A percentile compares a stretch with the other conserved stretches of the same genome.
phyloP scores from a whole-genome alignment of 2,888 invertebrate genomes.

The Girardia tigrina region DNA sequence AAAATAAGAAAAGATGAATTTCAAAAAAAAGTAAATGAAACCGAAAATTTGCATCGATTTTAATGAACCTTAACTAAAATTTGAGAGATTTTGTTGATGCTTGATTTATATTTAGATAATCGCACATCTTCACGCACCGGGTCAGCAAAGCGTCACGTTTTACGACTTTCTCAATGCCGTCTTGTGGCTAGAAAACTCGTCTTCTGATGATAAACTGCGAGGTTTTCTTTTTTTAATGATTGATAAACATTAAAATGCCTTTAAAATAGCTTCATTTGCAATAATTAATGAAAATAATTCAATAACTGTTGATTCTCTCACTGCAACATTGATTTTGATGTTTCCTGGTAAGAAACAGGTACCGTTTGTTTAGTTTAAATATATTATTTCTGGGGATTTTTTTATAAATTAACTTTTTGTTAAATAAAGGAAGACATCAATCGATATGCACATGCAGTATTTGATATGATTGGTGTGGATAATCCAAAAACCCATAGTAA shows the following conservation, averaged over 20 bases:
- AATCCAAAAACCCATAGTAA: neutral
- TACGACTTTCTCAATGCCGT: slow-evolving; percentile 44
- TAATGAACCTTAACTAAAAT: too few species aligned
- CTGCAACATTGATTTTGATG: neutral
- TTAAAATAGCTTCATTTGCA: neutral
- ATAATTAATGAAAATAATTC: neutral
- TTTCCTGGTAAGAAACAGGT: neutral
- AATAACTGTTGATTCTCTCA: neutral
- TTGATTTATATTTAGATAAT: neutral
- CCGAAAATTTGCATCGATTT: neutral
- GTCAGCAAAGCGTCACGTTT: slow-evolving; percentile 42
- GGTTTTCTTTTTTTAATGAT: neutral
- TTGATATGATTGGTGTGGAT: neutral
- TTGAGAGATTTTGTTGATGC: too few species aligned
- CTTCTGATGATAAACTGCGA: neutral
- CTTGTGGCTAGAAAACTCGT: slow-evolving; percentile 44
- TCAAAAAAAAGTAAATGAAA: neutral
- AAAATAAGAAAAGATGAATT: slow-evolving; percentile 44
- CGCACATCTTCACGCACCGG: neutral
- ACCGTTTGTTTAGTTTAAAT: neutral
- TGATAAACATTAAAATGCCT: neutral
- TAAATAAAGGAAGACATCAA: neutral
- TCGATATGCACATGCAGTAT: neutral
- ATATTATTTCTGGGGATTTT: neutral
- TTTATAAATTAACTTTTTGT: neutral